A percentile compares a stretch with the other conserved stretches of the same genome.
Conservation (phyloP, 2,888 invertebrate species). For the Drymonia ruficornis region DNA sequence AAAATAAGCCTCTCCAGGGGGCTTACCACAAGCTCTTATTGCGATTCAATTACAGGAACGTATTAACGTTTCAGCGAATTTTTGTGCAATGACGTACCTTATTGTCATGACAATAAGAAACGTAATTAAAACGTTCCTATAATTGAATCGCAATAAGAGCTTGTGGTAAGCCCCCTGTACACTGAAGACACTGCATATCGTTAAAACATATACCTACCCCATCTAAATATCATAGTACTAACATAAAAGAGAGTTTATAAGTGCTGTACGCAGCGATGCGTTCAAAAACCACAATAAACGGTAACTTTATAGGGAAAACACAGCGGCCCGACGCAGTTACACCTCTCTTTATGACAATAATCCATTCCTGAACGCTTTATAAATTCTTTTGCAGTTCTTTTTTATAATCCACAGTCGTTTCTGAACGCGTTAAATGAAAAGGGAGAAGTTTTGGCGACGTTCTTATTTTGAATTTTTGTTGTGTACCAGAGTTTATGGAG, state of each 20-base stretch:
- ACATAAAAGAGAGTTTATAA: conserved; percentile 42
- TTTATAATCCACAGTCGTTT: conserved; percentile 52
- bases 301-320: conserved; percentile 60
- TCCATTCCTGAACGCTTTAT: conserved; percentile 67
- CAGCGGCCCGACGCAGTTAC: conserved; percentile 50
- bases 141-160: too few species aligned
- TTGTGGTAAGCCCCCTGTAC: too few species aligned
- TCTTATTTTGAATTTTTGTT: conserved; percentile 39
- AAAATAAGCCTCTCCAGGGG: too few species aligned
- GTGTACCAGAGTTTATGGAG: background rate
- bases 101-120: too few species aligned
- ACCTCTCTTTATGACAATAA: conserved; percentile 72
- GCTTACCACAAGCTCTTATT: too few species aligned
- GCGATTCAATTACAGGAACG: too few species aligned
- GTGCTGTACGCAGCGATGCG: conserved; percentile 46
- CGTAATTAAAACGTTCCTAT: too few species aligned
- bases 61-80: too few species aligned
- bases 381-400: conserved; percentile 50
- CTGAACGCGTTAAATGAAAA: conserved; percentile 46
- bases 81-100: too few species aligned
- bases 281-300: conserved; percentile 69
- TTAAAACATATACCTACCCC: conserved; percentile 6
- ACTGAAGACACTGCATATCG: conserved; percentile 4
- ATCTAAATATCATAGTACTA: conserved; percentile 15
- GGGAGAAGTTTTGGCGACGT: conserved; percentile 25